Evolutionary conservation across 2,113 vertebrate species (phyloP).

Genomic region (Mystacornis crossleyi): DNA sequence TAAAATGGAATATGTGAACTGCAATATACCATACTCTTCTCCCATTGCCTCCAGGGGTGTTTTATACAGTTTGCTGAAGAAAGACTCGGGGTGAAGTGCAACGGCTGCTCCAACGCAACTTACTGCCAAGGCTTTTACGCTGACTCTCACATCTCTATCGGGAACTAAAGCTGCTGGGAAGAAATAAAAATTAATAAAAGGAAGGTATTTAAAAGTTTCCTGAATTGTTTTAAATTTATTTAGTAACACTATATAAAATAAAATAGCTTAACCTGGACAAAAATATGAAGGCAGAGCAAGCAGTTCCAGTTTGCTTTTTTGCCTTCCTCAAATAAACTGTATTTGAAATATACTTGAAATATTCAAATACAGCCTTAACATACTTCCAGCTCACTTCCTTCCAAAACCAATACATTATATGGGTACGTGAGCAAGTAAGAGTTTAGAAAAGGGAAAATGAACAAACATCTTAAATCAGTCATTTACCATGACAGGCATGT

Average conservation of each 20-base stretch:
- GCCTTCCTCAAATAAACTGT: not conserved
- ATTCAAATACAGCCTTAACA: not conserved
- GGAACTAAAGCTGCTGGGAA: slow-evolving; percentile 83
- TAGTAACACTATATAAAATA: not conserved
- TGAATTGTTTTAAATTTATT: not conserved
- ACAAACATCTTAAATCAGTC: not conserved
- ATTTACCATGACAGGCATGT: not conserved
- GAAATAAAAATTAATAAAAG: not conserved
- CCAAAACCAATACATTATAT: not conserved
- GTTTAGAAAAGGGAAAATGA: not conserved
- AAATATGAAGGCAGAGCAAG: not conserved
- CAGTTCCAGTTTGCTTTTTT: not conserved
- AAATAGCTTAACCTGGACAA: not conserved
- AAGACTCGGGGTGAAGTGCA: slow-evolving; percentile 89
- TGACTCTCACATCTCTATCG: slow-evolving; percentile 93
- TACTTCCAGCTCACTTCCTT: not conserved
- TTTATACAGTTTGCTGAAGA: slow-evolving; percentile 92
- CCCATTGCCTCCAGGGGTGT: slow-evolving; percentile 79
- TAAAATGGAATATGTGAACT: not conserved
- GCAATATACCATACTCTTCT: slow-evolving; percentile 77
- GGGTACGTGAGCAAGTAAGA: not conserved
- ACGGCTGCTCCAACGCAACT: slow-evolving; percentile 91
- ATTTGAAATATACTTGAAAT: not conserved
- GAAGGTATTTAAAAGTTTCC: not conserved
- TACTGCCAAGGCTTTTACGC: slow-evolving; percentile 94